Percentiles rank a stretch among this genome's conserved stretches.
Conservation (phyloP, 2,797 vertebrate genomes). For the Notolepis coatsorum region DNA sequence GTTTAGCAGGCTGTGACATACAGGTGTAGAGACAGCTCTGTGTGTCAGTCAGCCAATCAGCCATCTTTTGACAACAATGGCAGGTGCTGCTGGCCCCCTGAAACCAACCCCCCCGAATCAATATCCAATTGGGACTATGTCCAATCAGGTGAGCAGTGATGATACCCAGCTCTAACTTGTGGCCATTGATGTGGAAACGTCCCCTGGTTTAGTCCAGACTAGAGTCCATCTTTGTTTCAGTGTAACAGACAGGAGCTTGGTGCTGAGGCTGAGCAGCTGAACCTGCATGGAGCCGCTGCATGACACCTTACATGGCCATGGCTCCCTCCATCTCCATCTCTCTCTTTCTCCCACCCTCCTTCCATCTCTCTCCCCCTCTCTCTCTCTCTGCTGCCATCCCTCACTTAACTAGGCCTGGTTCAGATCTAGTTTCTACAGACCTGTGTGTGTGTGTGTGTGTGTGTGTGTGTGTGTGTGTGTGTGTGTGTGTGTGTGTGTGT, state of each 20-base stretch:
- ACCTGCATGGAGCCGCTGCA: too few species aligned
- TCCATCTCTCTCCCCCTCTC: neutral
- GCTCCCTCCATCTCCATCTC: conserved; percentile 1
- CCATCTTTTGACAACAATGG: too few species aligned
- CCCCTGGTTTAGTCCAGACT: too few species aligned
- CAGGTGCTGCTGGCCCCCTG: too few species aligned
- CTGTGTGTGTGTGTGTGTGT: neutral
- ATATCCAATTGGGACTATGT: too few species aligned
- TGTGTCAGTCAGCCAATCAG: too few species aligned
- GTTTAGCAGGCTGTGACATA: too few species aligned
- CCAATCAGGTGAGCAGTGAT: too few species aligned
- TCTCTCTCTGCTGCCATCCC: neutral
- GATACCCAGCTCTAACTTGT: too few species aligned
- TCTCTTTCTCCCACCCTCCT: neutral
- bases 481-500: neutral
- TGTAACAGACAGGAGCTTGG: conserved; percentile 45
- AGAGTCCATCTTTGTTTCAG: conserved; percentile 34
- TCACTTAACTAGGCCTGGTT: conserved; percentile 15
- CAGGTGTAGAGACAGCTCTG: too few species aligned
- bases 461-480: neutral
- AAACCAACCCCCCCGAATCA: too few species aligned
- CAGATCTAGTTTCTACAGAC: conserved; percentile 49
- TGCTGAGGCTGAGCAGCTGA: conserved; percentile 42
- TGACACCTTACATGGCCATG: conserved; percentile 81
- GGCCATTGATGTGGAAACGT: too few species aligned